These are phyloP conservation scores for Semaprochilodus insignis DNA, from an alignment of 2,797 vertebrate species.

Conservation along the genomic window DNA sequence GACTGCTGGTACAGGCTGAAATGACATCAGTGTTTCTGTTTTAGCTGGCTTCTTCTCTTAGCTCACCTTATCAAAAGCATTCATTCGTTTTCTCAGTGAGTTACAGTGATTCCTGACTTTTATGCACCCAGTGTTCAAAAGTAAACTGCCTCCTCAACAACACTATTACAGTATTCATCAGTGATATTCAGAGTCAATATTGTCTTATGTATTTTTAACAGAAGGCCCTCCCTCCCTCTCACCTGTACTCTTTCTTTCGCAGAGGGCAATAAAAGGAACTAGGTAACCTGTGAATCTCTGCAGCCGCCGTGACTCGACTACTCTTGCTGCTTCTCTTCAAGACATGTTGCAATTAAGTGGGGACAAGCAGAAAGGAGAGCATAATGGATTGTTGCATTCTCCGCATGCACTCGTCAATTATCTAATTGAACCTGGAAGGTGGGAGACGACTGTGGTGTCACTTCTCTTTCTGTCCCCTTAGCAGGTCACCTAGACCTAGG, in stretches of 20 bases:
- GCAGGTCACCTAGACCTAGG: conserved; percentile 50
- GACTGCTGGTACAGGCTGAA: conserved; percentile 63
- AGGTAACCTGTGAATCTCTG: conserved; percentile 15
- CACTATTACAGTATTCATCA: conserved; percentile 14
- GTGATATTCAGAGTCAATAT: conserved; percentile 11
- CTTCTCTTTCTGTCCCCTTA: conserved; percentile 47
- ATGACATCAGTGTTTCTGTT: conserved; percentile 69
- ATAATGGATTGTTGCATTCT: conserved; percentile 71
- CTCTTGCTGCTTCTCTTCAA: conserved; percentile 40
- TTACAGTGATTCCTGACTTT: conserved; percentile 23
- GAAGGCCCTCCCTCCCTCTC: not conserved
- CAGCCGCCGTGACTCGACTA: conserved; percentile 3
- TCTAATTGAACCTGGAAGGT: conserved; percentile 72
- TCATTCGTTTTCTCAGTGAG: conserved; percentile 1
- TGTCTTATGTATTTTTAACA: conserved; percentile 16
- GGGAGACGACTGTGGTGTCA: conserved; percentile 66
- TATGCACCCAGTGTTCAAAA: conserved; percentile 10
- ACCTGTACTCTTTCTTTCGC: not conserved
- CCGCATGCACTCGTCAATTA: conserved; percentile 69
- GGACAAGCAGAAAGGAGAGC: conserved; percentile 32
- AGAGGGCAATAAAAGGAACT: not conserved
- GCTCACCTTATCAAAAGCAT: conserved; percentile 9
- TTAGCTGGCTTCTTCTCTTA: conserved; percentile 1
- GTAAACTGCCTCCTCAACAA: not conserved
- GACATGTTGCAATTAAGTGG: conserved; percentile 58